Evolutionary conservation across 1,140 invertebrate genomes (phyloP), one percentile per base, ranked within the genome.

Genomic region (Popillia japonica): DNA sequence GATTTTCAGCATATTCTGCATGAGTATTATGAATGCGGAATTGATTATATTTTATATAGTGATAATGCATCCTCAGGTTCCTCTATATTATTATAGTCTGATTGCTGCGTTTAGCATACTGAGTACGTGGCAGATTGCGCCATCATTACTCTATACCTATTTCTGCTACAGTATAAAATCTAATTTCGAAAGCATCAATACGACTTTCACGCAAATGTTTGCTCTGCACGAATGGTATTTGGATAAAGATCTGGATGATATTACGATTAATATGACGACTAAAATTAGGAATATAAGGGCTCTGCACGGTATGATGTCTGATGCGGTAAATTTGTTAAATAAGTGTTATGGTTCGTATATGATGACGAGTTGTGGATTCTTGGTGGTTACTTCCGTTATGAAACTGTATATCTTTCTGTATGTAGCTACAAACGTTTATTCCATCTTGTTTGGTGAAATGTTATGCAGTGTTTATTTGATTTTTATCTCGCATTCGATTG

Each of bases 161-260:
- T 77, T 77, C 27, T 48, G 17, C 40, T 77, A 61, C 17, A 55
- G 11, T 14, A 77, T 77, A 3, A 61, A 34, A 11, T 27, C 14
- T 40, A 77, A 77, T 40, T 77, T 77, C n/a, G 14, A 40, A 8
- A 27, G 27, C 9, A 77, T 77, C 23, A 77, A 77, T n/a, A n/a
- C 61, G n/a, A 64, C 48, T 41, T 68, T 68, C 27, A 11, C 27
- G 20, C 11, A 7, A 14, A 14, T 68, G 22, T 27, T 68, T 68
- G 11, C 61, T 17, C 3, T 27, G 6, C 11, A 34, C 11, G 11
- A 10, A 11, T 68, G 61, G 20, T 34, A 27, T 68, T 34, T 68
- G 27, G 22, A 27, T 11, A 22, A 34, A 14, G 27, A 68, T 2
- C 11, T 27, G 20, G 61, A 17, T 6, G 61, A 27, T 23, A 22